Conservation (phyloP, 2,113 vertebrate genomes). For the Falco punctatus region DNA sequence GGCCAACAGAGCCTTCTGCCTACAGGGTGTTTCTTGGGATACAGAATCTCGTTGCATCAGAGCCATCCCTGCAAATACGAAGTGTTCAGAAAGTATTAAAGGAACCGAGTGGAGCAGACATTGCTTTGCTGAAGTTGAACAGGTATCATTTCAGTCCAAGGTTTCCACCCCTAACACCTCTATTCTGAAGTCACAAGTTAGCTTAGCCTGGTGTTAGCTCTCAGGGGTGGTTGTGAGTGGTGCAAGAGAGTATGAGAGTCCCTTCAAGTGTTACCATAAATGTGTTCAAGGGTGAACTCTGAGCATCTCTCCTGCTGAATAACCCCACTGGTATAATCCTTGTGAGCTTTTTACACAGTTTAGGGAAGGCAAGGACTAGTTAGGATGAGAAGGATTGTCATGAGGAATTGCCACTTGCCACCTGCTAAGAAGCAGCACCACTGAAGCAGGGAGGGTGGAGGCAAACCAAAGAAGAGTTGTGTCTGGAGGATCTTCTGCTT, state of each 20-base stretch:
- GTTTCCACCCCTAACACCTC: neutral
- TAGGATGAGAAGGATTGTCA: neutral
- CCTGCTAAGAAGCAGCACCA: neutral
- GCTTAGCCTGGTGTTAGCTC: neutral
- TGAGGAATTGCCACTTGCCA: neutral
- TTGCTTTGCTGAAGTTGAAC: constrained; percentile 87
- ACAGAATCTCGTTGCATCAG: constrained; percentile 69
- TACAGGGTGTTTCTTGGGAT: constrained; percentile 83
- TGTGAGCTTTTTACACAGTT: neutral
- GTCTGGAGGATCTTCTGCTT: neutral
- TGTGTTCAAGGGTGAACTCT: neutral
- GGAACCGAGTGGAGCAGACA: constrained; percentile 78
- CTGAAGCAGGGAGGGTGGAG: neutral
- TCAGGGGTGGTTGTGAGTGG: neutral
- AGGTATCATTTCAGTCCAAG: constrained; percentile 63
- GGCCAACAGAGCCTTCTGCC: constrained; percentile 63
- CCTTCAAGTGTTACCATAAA: neutral
- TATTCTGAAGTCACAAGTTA: neutral
- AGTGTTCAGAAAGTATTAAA: constrained; percentile 72
- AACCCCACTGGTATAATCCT: neutral
- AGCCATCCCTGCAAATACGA: constrained; percentile 74
- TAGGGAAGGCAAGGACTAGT: neutral
- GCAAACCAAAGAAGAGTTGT: neutral
- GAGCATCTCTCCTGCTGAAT: neutral
- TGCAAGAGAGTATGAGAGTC: neutral